These are phyloP conservation scores for Cinara cedri DNA, from an alignment of 2,888 invertebrate genomes.

Conservation along the genomic window DNA sequence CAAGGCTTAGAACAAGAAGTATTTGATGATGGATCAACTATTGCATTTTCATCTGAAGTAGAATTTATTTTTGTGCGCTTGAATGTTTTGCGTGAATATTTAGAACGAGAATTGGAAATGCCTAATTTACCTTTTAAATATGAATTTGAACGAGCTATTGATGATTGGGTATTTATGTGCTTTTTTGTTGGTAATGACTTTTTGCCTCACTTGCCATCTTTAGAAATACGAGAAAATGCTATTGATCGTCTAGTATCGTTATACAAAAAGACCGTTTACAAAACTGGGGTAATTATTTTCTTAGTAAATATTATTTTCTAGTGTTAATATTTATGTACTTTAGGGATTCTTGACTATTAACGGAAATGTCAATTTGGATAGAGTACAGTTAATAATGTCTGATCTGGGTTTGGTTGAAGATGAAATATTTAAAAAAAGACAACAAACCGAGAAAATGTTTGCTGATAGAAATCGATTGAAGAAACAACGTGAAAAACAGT, in stretches of 20 bases:
- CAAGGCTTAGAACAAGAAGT: slow-evolving; percentile 61
- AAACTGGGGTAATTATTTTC: slow-evolving; percentile 74
- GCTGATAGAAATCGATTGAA: slow-evolving; percentile 78
- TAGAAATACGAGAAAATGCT: slow-evolving; percentile 96
- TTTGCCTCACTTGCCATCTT: slow-evolving; percentile 92
- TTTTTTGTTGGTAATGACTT: slow-evolving; percentile 98
- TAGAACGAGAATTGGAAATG: slow-evolving; percentile 84
- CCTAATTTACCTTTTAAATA: slow-evolving; percentile 78
- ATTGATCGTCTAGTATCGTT: slow-evolving; percentile 90
- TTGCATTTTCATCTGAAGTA: slow-evolving; percentile 73
- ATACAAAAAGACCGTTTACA: slow-evolving; percentile 93
- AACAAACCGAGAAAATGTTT: slow-evolving; percentile 83
- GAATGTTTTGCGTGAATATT: slow-evolving; percentile 88
- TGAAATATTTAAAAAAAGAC: slow-evolving; percentile 92
- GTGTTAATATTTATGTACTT: slow-evolving; percentile 56
- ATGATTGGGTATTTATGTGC: slow-evolving; percentile 98
- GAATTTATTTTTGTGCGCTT: slow-evolving; percentile 91
- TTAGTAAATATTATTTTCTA: not conserved
- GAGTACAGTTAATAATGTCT: slow-evolving; percentile 93
- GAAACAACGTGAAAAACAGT: slow-evolving; percentile 66
- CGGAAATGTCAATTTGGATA: slow-evolving; percentile 88
- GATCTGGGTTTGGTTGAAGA: slow-evolving; percentile 94
- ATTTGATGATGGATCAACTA: slow-evolving; percentile 45
- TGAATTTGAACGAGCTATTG: slow-evolving; percentile 89
- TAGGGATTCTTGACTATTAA: slow-evolving; percentile 94